These are phyloP conservation scores for Esox masquinongy DNA, from an alignment of 2,797 vertebrate genomes.

Conservation along the genomic window DNA sequence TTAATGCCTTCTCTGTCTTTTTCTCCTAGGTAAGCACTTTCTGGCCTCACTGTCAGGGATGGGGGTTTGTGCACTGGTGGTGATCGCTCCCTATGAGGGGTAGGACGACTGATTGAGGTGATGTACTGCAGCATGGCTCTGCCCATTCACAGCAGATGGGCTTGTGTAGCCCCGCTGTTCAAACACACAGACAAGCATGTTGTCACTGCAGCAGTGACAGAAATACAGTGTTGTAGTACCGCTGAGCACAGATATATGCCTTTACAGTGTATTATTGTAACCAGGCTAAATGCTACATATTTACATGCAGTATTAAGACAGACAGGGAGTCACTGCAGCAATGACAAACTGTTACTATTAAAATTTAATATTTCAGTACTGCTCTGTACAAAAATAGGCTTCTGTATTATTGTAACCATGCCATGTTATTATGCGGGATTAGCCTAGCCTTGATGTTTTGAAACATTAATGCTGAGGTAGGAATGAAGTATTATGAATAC, in stretches of 20 bases:
- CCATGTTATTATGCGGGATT: neutral
- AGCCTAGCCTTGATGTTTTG: neutral
- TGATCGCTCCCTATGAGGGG: constrained; percentile 63
- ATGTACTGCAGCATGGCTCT: constrained; percentile 66
- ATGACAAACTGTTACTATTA: too few species aligned
- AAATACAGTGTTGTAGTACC: neutral
- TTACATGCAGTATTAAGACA: neutral
- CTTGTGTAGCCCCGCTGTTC: constrained; percentile 56
- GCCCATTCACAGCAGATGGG: constrained; percentile 65
- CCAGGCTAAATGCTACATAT: neutral
- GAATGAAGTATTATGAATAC: neutral
- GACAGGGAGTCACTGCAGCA: too few species aligned
- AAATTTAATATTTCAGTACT: neutral
- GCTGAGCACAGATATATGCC: neutral
- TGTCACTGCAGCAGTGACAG: neutral
- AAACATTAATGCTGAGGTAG: neutral
- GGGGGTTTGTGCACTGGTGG: constrained; percentile 62
- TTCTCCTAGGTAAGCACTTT: constrained; percentile 83
- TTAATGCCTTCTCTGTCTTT: constrained; percentile 77
- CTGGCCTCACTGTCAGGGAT: constrained; percentile 56
- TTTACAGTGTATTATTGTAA: neutral
- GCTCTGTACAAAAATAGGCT: too few species aligned
- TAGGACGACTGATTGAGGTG: constrained; percentile 78
- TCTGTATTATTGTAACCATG: neutral
- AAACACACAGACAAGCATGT: constrained; percentile 49